Evolutionary conservation across 2,113 vertebrate genomes (phyloP).

Genomic region (Haemorhous mexicanus): DNA sequence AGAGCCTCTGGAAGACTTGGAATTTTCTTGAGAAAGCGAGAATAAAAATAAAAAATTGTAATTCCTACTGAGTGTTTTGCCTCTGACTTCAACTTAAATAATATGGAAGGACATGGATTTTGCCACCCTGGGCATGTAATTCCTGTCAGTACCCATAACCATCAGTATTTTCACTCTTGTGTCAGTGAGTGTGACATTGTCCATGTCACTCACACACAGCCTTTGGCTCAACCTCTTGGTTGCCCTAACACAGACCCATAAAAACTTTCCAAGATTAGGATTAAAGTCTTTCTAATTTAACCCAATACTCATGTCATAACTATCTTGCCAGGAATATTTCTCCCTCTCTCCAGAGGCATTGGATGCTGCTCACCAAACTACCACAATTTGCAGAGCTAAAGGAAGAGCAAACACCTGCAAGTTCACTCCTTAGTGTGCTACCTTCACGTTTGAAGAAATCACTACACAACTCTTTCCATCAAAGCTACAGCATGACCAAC

Average conservation of each 20-base stretch:
- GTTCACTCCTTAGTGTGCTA: background rate
- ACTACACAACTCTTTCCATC: background rate
- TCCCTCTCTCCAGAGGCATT: background rate
- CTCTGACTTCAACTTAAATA: background rate
- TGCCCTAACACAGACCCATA: background rate
- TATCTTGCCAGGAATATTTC: background rate
- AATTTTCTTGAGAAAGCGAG: background rate
- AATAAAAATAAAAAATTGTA: background rate
- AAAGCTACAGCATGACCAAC: background rate
- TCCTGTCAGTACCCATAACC: background rate
- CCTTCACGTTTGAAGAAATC: background rate
- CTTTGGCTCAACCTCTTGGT: background rate
- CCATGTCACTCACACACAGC: background rate
- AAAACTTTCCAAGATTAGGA: background rate
- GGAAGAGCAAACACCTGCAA: fast-evolving
- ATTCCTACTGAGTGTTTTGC: background rate
- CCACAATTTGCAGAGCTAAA: background rate
- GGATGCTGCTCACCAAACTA: background rate
- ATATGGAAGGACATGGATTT: background rate
- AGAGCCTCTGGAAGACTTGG: background rate
- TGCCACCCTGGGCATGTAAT: background rate
- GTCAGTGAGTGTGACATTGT: background rate
- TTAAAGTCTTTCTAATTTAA: background rate
- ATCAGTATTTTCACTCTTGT: background rate
- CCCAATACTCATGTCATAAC: background rate